A percentile compares a stretch with the other conserved stretches of the same genome.
phyloP scores from a whole-genome alignment of 2,797 vertebrate species.

The Squalus acanthias region DNA sequence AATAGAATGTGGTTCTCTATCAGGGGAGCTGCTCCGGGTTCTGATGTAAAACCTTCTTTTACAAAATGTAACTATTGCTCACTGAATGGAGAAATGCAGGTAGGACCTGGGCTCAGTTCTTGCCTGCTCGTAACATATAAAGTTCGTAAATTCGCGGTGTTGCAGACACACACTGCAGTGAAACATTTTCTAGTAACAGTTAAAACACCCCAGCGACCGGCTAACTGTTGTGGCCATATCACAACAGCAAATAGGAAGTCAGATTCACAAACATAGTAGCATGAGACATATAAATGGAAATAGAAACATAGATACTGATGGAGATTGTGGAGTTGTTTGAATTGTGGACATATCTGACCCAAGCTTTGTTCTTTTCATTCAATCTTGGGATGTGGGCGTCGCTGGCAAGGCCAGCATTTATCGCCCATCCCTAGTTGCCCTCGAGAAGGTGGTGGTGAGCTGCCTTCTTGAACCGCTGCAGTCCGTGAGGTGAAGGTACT shows the following conservation, averaged over 20 bases:
- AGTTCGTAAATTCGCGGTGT: neutral
- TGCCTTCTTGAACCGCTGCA: neutral
- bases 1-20: neutral
- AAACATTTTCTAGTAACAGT: neutral
- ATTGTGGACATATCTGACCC: neutral
- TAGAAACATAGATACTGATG: constrained; percentile 21
- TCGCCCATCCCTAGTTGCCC: neutral
- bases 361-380: neutral
- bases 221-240: neutral
- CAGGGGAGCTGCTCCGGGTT: neutral
- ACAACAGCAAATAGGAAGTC: neutral
- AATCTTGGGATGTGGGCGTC: neutral
- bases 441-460: too few species aligned
- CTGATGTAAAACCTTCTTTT: neutral
- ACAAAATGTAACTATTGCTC: neutral
- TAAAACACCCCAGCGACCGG: neutral
- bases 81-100: neutral
- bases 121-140: neutral
- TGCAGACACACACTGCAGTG: neutral
- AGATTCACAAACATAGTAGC: constrained; percentile 15
- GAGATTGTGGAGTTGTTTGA: neutral
- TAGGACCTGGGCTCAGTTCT: neutral
- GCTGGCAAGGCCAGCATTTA: neutral
- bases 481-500: neutral
- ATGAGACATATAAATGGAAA: constrained; percentile 10